Evolutionary conservation across 2,797 vertebrate genomes (phyloP), one percentile per base, ranked within the genome.

Genomic region (Tachyglossus aculeatus): DNA sequence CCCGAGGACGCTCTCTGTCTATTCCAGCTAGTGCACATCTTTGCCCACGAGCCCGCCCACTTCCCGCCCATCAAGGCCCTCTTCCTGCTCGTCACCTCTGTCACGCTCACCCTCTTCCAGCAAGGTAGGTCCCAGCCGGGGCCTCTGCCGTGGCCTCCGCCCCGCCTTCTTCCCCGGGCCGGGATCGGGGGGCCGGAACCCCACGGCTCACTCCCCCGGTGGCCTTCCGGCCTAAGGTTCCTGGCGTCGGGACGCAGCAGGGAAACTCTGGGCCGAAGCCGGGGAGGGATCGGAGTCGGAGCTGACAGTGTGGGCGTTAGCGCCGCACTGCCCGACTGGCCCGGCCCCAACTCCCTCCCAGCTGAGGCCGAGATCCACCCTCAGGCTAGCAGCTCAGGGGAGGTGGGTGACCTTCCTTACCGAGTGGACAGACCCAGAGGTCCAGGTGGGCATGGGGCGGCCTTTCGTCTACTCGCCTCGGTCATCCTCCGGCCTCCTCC

Each of bases 41-140:
- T 99, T 91, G 96, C 97, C 79, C 96, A 97, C 29, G 95, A 99
- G 91, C 95, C 96, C 22, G 96, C 94, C 78, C 95, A 99, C 90
- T 99, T 99, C 81, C 95, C 97, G 67, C 98, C 98, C 75, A 97
- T 99, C 85, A 97, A 98, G 92, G 95, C 96, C 73, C 96, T 99
- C 81, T 99, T 99, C 94, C 95, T 99, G 91, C 94, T 97, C 24
- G 96, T 98, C 93, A 98, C 97, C 82, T 98, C 98, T 18, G 94
- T 98, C 90, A 99, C 98, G 6, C 94, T 99, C 84, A 95, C 95
- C 81, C 96, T 99, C 88, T 99, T 99, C 93, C 97, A 99, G 88
- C 97, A 99, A 99, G 98, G 98, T 99, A 97, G 86, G 95, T 78
- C 41, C 67, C 50, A 9, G 48, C 53, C 18, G 31, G 66, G 68